Evolutionary conservation across 53 echinoderm and acorn worm species (phyloP).

Genomic region (Crossaster papposus): DNA sequence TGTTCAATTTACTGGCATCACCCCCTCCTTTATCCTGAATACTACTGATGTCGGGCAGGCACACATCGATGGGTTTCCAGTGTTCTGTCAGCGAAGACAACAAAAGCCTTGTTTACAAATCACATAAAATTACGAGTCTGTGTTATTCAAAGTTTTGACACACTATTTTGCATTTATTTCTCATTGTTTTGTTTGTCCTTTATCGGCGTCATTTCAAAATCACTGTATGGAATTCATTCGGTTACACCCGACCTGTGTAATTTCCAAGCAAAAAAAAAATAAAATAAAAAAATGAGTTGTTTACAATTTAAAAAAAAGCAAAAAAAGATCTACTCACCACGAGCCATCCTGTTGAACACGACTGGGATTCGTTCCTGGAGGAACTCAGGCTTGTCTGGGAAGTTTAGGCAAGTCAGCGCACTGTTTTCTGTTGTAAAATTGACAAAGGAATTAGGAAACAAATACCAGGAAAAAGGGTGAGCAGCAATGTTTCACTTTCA

Average conservation of each 20-base stretch:
- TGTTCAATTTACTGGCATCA: constrained; percentile 51
- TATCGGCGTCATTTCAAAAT: too few species aligned
- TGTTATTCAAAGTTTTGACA: too few species aligned
- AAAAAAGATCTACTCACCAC: constrained; percentile 19
- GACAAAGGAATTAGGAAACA: neutral
- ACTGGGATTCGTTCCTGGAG: constrained; percentile 49
- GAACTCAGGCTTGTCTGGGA: constrained; percentile 51
- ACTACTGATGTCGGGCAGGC: constrained; percentile 37
- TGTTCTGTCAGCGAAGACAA: constrained; percentile 20
- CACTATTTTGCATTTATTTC: too few species aligned
- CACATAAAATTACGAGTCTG: constrained; percentile 8
- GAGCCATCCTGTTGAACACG: constrained; percentile 57
- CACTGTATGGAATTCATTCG: too few species aligned
- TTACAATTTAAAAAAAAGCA: neutral
- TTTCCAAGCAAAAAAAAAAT: too few species aligned
- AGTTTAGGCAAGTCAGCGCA: constrained; percentile 44
- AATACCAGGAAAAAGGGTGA: neutral
- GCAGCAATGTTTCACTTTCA: neutral
- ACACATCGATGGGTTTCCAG: constrained; percentile 48
- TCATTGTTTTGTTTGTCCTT: too few species aligned
- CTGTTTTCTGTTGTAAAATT: constrained; percentile 29
- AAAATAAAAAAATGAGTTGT: neutral
- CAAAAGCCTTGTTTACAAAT: neutral
- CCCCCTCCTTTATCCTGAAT: constrained; percentile 67
- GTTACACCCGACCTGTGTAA: too few species aligned